Base-by-base conservation (phyloP, 2,113 vertebrate species). In the Salvelinus sp. region DNA sequence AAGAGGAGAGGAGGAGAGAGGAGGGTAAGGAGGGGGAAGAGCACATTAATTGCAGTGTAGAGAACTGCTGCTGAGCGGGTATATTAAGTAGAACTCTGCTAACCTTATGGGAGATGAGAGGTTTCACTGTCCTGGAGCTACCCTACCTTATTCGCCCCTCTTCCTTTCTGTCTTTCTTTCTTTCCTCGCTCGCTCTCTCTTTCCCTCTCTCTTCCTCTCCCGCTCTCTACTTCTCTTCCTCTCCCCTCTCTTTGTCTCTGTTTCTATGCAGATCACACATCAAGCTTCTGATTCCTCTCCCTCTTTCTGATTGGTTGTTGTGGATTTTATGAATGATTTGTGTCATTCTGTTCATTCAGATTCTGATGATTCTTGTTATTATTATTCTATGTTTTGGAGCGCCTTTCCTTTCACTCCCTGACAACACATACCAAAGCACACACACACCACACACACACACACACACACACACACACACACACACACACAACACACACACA, bases 161-260 rank as follows among this genome's bases (percentile, higher is more conserved):
- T 33, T 33, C 6, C 30, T 74, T 58, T 74, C 48, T 73, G 20
- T 72, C 12, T 48, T 16, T 68, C 28, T n/a, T 74, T 2, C 16
- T 48, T 16, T 68, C 28, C 12, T 66, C 25, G 1, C 25, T 25
- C 25, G 25, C 25, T 2, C 16, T 28, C 3, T 48, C 12, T 48
- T 48, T 47, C 1, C 1, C 5, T 28, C 27, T 16, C 13, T 50
- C 47, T 44, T 10, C 70, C 9, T 6, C 62, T 66, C 48, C 6
- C 5, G 64, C 60, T 44, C 12, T 65, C 70, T 72, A 50, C 69
- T 69, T 64, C 47, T 82, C 72, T 27, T 22, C 13, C 4, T 3
- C 20, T 44, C 67, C 7, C 67, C 33, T 12, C 18, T 84, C 78
- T 20, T 16, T 72, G 22, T 33, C 87, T 85, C 84, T 88, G 86